Evolutionary conservation across 2,888 invertebrate species (phyloP), one percentile per base, ranked within the genome.

Genomic region (Leucoma salicis): DNA sequence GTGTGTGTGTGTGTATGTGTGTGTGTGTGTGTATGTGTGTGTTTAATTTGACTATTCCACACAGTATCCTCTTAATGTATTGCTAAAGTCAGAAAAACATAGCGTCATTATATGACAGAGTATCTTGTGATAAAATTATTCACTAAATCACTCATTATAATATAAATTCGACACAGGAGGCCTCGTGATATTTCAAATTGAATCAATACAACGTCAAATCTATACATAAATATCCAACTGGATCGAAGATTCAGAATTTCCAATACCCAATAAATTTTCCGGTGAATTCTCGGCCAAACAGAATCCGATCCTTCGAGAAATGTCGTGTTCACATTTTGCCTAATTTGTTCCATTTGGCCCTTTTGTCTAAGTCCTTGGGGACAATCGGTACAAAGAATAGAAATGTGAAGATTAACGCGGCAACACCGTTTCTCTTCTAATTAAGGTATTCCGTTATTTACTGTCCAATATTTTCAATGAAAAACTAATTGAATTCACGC

Each of bases 321-420:
- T 21, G 41, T 27, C 31, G 31, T 40, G 31, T 33, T 18, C 36
- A 34, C 41, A 44, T 33, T 43, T 42, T 48, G 33, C 24, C 39
- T 42, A 57, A 63, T 52, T 63, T 35, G 45, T 36, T 36, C 49
- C 42, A 55, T 53, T 61, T 32, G 50, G 42, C 37, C 46, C 48
- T 45, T 44, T 49, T 33, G 40, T 49, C 14, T 21, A 39, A 55
- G 44, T 41, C 45, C 46, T 50, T 38, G 14, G 39, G 33, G 42
- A 44, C 45, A 48, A 37, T 46, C 12, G 51, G 29, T 45, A 50
- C 54, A 42, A 40, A 48, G 49, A 58, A 62, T 55, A 55, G 50
- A 44, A 63, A 59, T 49, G 49, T 35, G 44, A 41, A 54, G 43
- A 52, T 57, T 54, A 59, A 28, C 35, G 21, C 12, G 24, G 29